Base-by-base conservation (phyloP, 2,113 vertebrate species). In the Phoxinus phoxinus region DNA sequence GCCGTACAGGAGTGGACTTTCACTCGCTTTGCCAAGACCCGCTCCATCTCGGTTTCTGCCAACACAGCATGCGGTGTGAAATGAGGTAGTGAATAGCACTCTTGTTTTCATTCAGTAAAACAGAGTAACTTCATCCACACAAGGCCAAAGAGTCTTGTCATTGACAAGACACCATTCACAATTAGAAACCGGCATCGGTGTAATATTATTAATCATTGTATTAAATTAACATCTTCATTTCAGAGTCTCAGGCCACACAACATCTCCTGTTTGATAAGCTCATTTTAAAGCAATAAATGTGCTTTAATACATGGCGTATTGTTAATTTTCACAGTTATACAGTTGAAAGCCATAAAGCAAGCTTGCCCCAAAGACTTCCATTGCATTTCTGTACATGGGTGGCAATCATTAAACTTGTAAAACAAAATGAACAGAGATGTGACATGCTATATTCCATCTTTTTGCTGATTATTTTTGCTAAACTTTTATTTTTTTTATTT, bases 51-150 rank as follows among this genome's bases (percentile, higher is more conserved):
- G 1, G 74, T 37, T 53, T 27, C 73, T 67, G 59, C 84, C 74
- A 75, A 85, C 58, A 85, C 74, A 85, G 58, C 58, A 67, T 46
- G 41, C 17, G 25, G 41, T 69, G 44, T 81, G 79, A 61, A 80
- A 63, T 25, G 32, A 77, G 74, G 17, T n/a, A n/a, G 30, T 78
- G 75, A 80, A 80, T 17, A 25, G 23, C 51, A 77, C 51, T 56
- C 78, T 23, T 32, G 41, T 81, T 44, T 51, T 81, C 61, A 13
- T 32, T 51, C 74, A 53, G 11, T 21, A 48, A 27, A 81, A 81
- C 15, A 2, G 8, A 56, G 48, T 32, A 69, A 69, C 74, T 76
- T 76, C 44, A 75, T 46, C 13, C 41, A 13, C 35, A 48, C 48
- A 53, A 13, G 25, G 73, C 44, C 25, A 21, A 32, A 41, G 67